These are phyloP conservation scores for Octodon degus DNA, from an alignment of 2,113 vertebrate species.

Conservation along the genomic window DNA sequence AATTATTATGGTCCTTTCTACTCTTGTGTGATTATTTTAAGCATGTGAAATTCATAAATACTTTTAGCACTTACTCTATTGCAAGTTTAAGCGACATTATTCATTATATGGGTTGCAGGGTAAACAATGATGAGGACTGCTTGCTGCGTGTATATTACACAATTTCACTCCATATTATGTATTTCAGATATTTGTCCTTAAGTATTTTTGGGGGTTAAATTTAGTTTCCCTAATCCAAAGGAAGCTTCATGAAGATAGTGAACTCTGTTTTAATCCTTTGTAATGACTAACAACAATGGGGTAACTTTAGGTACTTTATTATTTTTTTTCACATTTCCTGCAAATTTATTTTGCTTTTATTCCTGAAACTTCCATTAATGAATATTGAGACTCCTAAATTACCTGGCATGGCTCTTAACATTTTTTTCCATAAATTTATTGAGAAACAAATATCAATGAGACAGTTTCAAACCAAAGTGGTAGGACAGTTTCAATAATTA, in stretches of 20 bases:
- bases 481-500: too few species aligned
- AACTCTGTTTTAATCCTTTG: constrained; percentile 27
- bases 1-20: neutral
- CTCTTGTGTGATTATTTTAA: constrained; percentile 14
- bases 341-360: neutral
- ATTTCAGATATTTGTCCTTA: neutral
- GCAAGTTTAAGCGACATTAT: neutral
- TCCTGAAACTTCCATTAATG: neutral
- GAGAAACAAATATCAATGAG: too few species aligned
- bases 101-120: neutral
- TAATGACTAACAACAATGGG: neutral
- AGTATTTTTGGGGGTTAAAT: neutral
- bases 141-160: neutral
- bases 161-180: constrained; percentile 10
- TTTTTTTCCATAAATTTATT: too few species aligned
- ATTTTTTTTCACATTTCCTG: too few species aligned
- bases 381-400: neutral
- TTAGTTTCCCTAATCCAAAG: neutral
- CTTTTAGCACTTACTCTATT: neutral
- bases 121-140: neutral
- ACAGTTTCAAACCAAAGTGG: too few species aligned
- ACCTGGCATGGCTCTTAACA: neutral
- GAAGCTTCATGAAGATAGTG: constrained; percentile 1
- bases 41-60: constrained; percentile 12
- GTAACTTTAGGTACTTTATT: neutral